Evolutionary conservation across 35 echinoderm and acorn worm genomes (phyloP).

Genomic region (Strongylocentrotus purpuratus): DNA sequence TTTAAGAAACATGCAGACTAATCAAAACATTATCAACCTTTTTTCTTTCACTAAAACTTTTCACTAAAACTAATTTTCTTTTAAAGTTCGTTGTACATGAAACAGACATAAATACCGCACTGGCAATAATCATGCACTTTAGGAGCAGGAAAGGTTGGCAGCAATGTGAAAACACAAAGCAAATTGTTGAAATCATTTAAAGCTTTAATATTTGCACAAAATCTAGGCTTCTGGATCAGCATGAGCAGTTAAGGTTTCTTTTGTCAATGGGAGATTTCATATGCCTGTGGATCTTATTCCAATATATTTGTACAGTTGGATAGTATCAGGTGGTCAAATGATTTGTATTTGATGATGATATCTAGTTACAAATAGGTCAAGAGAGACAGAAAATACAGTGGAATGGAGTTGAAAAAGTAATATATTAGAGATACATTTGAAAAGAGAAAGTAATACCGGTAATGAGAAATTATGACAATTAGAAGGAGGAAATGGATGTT

Average conservation of each 20-base stretch:
- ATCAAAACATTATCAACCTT: not conserved
- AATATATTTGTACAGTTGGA: too few relatives aligned
- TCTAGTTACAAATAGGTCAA: not conserved
- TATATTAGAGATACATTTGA: too few relatives aligned
- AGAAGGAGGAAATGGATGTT: too few relatives aligned
- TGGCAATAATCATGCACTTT: not conserved
- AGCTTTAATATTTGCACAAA: not conserved
- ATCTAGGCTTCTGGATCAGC: not conserved
- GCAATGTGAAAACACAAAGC: not conserved
- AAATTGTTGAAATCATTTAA: not conserved
- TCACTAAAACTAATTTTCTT: not conserved
- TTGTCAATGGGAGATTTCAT: too few relatives aligned
- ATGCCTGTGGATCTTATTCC: too few relatives aligned
- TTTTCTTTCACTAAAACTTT: not conserved
- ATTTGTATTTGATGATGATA: not conserved
- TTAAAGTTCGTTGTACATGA: not conserved
- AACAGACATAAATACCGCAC: not conserved
- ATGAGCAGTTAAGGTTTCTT: not conserved
- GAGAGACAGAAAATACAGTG: not conserved
- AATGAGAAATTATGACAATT: too few relatives aligned
- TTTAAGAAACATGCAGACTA: not conserved
- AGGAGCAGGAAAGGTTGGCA: not conserved
- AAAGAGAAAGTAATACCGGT: too few relatives aligned
- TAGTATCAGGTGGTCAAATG: too few relatives aligned
- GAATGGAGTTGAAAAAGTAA: not conserved